Percentiles rank a stretch among this genome's conserved stretches.
phyloP scores from a whole-genome alignment of 2,888 invertebrate species.

The Orthosia cruda region DNA sequence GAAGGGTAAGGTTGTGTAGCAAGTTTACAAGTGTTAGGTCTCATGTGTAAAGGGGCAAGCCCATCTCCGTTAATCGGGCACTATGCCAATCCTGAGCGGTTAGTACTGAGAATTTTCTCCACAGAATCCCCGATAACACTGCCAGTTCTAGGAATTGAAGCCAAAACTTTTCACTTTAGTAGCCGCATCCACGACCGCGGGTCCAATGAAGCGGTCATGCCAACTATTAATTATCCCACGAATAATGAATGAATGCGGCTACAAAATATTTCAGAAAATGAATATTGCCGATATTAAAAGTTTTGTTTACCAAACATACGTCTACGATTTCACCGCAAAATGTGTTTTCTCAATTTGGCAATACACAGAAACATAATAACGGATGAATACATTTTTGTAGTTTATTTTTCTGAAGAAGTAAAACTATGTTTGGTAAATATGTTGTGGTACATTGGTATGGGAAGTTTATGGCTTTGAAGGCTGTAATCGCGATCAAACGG shows the following conservation, averaged over 20 bases:
- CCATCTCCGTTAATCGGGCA: slow-evolving; percentile 18
- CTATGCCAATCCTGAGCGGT: slow-evolving; percentile 19
- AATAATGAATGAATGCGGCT: slow-evolving; percentile 11
- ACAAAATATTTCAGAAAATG: slow-evolving; percentile 32
- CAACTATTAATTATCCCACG: slow-evolving; percentile 42
- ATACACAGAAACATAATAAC: slow-evolving; percentile 61
- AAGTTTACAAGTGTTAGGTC: slow-evolving; percentile 30
- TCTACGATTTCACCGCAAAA: slow-evolving; percentile 9
- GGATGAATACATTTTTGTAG: slow-evolving; percentile 71
- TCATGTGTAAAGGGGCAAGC: slow-evolving; percentile 5
- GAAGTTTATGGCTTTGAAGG: slow-evolving; percentile 76
- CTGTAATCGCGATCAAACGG: slow-evolving; percentile 75
- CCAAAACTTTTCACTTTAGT: slow-evolving; percentile 34
- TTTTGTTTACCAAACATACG: slow-evolving; percentile 29
- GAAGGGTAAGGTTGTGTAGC: not conserved
- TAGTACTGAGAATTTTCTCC: slow-evolving; percentile 26
- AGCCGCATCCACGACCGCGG: slow-evolving; percentile 3
- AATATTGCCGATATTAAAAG: slow-evolving; percentile 46
- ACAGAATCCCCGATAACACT: slow-evolving; percentile 12
- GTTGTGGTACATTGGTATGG: slow-evolving; percentile 73
- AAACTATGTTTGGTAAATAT: slow-evolving; percentile 81
- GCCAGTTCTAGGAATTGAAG: slow-evolving; percentile 23
- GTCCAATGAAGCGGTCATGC: slow-evolving; percentile 29
- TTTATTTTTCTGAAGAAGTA: slow-evolving; percentile 66
- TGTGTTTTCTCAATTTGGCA: slow-evolving; percentile 21